Evolutionary conservation across 2,888 invertebrate species (phyloP).

Genomic region (Marronus borbonicus): DNA sequence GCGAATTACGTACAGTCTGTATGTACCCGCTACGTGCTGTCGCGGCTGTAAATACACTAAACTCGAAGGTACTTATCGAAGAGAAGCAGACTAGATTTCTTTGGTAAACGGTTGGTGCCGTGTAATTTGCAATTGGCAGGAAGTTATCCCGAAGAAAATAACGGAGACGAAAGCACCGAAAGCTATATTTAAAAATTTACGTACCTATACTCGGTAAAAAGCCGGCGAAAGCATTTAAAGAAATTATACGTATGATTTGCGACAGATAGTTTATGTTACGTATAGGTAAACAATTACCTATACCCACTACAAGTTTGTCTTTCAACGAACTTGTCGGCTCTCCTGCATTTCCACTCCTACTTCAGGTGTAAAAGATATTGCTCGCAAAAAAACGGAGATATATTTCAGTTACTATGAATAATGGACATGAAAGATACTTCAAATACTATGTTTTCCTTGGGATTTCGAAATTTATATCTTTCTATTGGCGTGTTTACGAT

Average conservation of each 20-base stretch:
- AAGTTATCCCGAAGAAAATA: constrained; percentile 24
- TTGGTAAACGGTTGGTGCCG: constrained; percentile 8
- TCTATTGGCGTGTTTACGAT: too few relatives aligned
- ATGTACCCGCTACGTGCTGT: background rate
- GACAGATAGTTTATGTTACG: constrained; percentile 20
- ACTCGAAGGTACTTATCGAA: constrained; percentile 16
- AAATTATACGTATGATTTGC: constrained; percentile 23
- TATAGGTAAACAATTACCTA: constrained; percentile 18
- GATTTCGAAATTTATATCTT: too few relatives aligned
- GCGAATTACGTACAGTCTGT: background rate
- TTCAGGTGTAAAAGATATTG: background rate
- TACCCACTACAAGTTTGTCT: constrained; percentile 18
- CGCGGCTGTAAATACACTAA: constrained; percentile 21
- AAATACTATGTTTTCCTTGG: too few relatives aligned
- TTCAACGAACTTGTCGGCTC: background rate
- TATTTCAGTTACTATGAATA: too few relatives aligned
- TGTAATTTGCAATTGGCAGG: constrained; percentile 21
- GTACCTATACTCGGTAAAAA: background rate
- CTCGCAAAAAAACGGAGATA: background rate
- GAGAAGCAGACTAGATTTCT: constrained; percentile 14
- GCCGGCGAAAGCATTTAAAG: constrained; percentile 5
- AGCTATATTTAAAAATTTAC: constrained; percentile 26
- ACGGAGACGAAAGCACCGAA: constrained; percentile 24
- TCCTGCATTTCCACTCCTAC: constrained; percentile 20
- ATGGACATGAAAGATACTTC: too few relatives aligned